Evolutionary conservation across 2,797 vertebrate genomes (phyloP), one percentile per base, ranked within the genome.

Genomic region (Rousettus madagascariensis): DNA sequence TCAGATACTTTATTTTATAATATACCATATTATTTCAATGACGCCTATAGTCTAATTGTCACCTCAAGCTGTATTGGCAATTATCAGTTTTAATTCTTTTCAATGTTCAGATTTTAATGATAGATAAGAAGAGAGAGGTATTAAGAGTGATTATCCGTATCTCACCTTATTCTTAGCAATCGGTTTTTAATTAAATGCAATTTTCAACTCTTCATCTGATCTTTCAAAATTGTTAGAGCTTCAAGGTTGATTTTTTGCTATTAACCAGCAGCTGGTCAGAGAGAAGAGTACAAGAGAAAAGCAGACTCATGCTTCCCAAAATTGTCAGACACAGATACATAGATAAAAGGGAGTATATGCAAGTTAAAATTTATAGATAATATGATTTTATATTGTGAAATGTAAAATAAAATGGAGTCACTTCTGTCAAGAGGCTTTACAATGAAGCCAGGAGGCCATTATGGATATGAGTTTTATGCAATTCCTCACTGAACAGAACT

Each of bases 151-250:
- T 84, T 84, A 94, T 79, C 12, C 5, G 41, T 95, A 79, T 93
- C n/a, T 83, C 69, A 75, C 38, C 26, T 71, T 71, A 51, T 46
- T 82, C 36, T 38, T 80, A 85, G 38, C 33, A 74, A 79, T 83
- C 26, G 92, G 59, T 6, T 90, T 96, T 90, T 91, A 85, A 87
- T 96, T 84, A 96, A 93, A 93, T 77, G 30, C 59, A 79, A 85
- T 82, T 96, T 93, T 91, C 55, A 87, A 68, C 7, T 68, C 38
- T 71, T 94, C 26, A 78, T 6, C 12, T 68, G 66, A 63, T 46
- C 22, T 78, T 92, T 94, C 24, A 55, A 79, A 17, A 49, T 6
- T 38, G 11, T 87, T 79, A 79, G 6, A 79, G 6, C 46, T 69
- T 91, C 49, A 89, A 65, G 43, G 83, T 6, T 72, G 43, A 75